Evolutionary conservation across 37 sponge, comb jelly and placozoan species (phyloP).

Genomic region (Chondrosia reniformis): DNA sequence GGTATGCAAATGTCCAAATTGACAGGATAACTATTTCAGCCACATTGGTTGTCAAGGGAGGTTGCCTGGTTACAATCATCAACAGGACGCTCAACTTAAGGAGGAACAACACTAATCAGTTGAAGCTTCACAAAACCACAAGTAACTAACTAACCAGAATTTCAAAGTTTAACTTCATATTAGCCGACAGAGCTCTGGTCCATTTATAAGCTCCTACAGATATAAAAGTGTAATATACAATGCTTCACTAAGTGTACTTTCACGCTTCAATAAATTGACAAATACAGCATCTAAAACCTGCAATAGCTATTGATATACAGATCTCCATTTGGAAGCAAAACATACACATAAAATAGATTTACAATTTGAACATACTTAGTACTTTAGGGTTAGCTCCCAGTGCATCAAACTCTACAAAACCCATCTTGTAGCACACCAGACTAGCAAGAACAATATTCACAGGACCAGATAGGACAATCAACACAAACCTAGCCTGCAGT

Average conservation of each 20-base stretch:
- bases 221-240: background rate
- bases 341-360: background rate
- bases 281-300: background rate
- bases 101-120: no score
- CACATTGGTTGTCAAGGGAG: background rate
- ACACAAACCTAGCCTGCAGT: slow-evolving; percentile 44
- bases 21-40: no score
- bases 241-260: background rate
- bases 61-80: background rate
- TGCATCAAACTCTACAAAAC: slow-evolving; percentile 31
- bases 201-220: background rate
- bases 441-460: slow-evolving; percentile 42
- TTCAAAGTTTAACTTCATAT: slow-evolving; percentile 10
- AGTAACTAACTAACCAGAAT: background rate
- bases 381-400: slow-evolving; percentile 43
- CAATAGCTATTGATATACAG: background rate
- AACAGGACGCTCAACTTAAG: no score
- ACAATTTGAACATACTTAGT: slow-evolving; percentile 20
- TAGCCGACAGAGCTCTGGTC: background rate
- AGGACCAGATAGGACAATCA: slow-evolving; percentile 42
- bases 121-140: no score
- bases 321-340: background rate
- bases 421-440: slow-evolving; percentile 52
- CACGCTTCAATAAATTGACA: background rate
- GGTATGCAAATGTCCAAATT: no score